Evolutionary conservation across 2,888 invertebrate genomes (phyloP), one percentile per base, ranked within the genome.

Genomic region (Tachina lurida): DNA sequence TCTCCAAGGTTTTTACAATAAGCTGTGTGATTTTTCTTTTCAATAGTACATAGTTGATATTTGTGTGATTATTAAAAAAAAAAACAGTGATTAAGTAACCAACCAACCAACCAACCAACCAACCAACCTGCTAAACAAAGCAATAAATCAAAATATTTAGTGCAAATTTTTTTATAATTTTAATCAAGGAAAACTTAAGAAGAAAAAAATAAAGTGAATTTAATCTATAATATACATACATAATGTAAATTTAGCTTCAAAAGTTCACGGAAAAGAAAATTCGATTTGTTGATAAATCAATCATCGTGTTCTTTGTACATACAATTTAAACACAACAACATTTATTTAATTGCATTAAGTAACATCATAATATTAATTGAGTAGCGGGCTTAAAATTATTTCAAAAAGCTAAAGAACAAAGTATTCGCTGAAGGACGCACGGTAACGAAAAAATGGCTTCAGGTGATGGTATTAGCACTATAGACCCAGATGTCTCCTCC

Each of bases 391-490:
- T 19, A 71, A 22, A 68, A 74, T 22, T 67, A 22, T 43, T 54
- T 54, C 10, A 54, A 43, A 77, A 77, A 60, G 31, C 43, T 75
- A 68, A 73, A 17, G n/a, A 62, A 62, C 19, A 17, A 71, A 47
- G 58, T 70, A 39, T 31, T n/a, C 22, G 22, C 15, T 58, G 22
- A 70, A 62, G 22, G 45, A 62, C 31, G 31, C 31, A 31, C 47
- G 39, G 41, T 68, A 56, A 60, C 70, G 41, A 10, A 78, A 84
- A 31, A 80, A 97, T 97, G 97, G 97, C 96, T 95, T 96, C 96
- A 93, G 96, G 96, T 92, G 96, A 96, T 94, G 95, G 94, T 92
- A 94, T 95, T 92, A 96, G 96, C 94, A 95, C 95, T 93, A 96
- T 97, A 92, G 96, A 96, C 94, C 94, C 95, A 93, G 96, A 96